Base-by-base conservation (phyloP, 2,888 invertebrate species). In the Athalia cordata region DNA sequence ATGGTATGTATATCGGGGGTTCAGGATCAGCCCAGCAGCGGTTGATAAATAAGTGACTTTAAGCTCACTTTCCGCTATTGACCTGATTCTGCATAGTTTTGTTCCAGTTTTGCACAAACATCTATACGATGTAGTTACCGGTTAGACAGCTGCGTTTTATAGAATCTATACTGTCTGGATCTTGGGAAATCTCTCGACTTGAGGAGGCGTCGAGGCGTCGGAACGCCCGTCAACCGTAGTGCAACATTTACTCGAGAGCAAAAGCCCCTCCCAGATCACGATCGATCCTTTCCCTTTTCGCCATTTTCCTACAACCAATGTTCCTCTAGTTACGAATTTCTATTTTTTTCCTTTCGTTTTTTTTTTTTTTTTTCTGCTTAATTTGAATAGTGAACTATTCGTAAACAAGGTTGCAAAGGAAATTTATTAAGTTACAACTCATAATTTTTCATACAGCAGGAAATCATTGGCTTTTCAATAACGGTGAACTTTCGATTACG, bases 61-160 rank as follows among this genome's bases (percentile, higher is more conserved):
- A 29, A 29, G 29, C 29, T 29, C 87, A 86, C 87, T 87, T 87
- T 87, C 86, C 82, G 85, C 82, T 72, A 82, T 79, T 84, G 86
- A 87, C 86, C 87, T 79, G 81, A 84, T 85, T 87, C 81, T 61
- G 74, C 61, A 74, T 80, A 79, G 78, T 80, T 83, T 83, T 84
- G 75, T 75, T 75, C 75, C 5, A 75, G 62, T 62, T 75, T 64
- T 64, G 62, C 13, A 29, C 13, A 29, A 9, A 75, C 75, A n/a
- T 75, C 49, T 62, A n/a, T 50, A 75, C 75, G 50, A 15, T 9
- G 62, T 50, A 43, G 50, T 29, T 75, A 75, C 75, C 75, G 75
- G 75, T 75, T 64, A 5, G 29, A 75, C 62, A 9, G 45, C n/a
- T 50, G 52, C 64, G 13, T 75, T 75, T 50, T 62, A 75, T 50